These are phyloP conservation scores for Scelioninae gen. 1 DNA, from an alignment of 2,888 invertebrate species.

Conservation along the genomic window DNA sequence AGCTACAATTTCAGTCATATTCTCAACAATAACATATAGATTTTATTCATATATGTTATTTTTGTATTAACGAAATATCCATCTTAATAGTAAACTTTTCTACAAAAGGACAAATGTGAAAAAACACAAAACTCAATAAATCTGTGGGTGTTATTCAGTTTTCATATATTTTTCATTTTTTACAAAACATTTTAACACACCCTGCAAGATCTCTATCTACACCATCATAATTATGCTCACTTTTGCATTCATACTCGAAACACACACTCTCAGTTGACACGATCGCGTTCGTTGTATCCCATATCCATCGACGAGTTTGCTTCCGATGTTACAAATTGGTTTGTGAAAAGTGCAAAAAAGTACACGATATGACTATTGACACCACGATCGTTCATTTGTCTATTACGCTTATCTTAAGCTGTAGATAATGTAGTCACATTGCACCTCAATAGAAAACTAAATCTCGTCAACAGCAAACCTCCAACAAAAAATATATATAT, in stretches of 20 bases:
- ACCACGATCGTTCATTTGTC: constrained; percentile 66
- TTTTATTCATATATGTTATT: too few species aligned
- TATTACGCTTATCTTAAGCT: constrained; percentile 33
- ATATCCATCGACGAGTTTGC: constrained; percentile 46
- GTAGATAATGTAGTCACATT: constrained; percentile 23
- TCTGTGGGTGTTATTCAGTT: too few species aligned
- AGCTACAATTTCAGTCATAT: too few species aligned
- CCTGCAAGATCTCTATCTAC: constrained; percentile 14
- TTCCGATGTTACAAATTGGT: constrained; percentile 56
- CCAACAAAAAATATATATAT: too few species aligned
- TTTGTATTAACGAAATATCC: too few species aligned
- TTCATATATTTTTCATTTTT: constrained; percentile 49
- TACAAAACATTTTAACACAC: constrained; percentile 56
- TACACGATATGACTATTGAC: constrained; percentile 63
- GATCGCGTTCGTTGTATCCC: constrained; percentile 61
- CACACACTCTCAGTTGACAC: constrained; percentile 37
- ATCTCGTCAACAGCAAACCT: not conserved
- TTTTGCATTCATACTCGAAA: constrained; percentile 48
- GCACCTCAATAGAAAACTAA: constrained; percentile 17
- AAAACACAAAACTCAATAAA: too few species aligned
- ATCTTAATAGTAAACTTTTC: too few species aligned
- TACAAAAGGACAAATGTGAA: too few species aligned
- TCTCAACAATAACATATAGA: too few species aligned
- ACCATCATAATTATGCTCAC: constrained; percentile 13
- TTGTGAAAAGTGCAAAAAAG: constrained; percentile 69